phyloP scores from a whole-genome alignment of 2,113 vertebrate genomes.

The Zosterops lateralis region DNA sequence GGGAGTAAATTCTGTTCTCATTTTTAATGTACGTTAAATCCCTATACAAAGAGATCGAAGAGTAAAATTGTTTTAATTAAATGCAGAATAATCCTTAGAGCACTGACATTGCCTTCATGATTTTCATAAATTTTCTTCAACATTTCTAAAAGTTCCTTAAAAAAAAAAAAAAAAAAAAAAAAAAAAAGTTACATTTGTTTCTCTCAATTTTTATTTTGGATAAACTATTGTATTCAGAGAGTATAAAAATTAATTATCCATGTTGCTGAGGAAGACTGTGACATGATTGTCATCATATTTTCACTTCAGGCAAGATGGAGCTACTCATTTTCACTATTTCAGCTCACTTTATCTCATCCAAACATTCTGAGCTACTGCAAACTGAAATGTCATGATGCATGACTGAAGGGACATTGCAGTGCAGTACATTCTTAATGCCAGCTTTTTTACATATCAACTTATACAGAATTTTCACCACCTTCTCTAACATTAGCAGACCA shows the following conservation, averaged over 20 bases:
- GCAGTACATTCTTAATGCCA: neutral
- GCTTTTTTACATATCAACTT: neutral
- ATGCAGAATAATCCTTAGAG: neutral
- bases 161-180: no score
- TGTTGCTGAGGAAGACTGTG: neutral
- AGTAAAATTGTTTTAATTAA: neutral
- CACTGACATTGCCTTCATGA: fast-evolving
- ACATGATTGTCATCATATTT: neutral
- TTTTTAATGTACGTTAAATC: fast-evolving
- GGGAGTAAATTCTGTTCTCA: neutral
- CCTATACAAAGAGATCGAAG: neutral
- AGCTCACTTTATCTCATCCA: neutral
- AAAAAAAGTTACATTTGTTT: neutral
- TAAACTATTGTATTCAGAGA: neutral
- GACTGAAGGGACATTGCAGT: neutral
- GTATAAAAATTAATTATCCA: neutral
- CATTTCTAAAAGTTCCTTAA: neutral
- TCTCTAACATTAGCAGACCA: neutral
- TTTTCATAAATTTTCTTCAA: neutral
- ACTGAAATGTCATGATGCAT: neutral
- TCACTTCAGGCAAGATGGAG: neutral
- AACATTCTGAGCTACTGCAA: neutral
- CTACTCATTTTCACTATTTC: neutral
- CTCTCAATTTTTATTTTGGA: neutral
- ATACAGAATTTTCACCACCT: neutral